These are phyloP conservation scores for Trichonephila inaurata DNA, from an alignment of 1,140 invertebrate species.

Conservation along the genomic window DNA sequence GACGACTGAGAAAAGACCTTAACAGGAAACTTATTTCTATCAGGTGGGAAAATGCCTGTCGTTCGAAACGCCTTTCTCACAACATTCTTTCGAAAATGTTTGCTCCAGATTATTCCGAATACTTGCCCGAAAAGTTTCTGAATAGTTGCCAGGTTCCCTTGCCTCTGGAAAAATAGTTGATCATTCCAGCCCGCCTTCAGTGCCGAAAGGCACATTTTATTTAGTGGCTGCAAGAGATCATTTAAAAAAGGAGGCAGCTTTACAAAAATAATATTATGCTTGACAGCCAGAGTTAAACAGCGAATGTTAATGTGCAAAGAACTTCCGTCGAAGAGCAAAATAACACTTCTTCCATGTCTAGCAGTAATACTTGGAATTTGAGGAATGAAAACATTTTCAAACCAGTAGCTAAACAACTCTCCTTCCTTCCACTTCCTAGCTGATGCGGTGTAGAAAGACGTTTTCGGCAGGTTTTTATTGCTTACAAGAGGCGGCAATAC, in stretches of 20 bases:
- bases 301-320: neutral
- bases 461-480: neutral
- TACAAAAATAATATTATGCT: conserved; percentile 6
- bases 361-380: neutral
- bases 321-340: conserved; percentile 8
- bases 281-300: neutral
- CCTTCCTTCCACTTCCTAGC: neutral
- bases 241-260: neutral
- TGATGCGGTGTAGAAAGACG: neutral
- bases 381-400: conserved; percentile 30
- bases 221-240: neutral
- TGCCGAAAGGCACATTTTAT: neutral
- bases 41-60: neutral
- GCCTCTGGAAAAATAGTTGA: neutral
- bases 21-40: neutral
- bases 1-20: neutral
- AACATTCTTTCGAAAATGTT: neutral
- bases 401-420: conserved; percentile 1
- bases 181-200: neutral
- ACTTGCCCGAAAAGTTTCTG: neutral
- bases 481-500: neutral
- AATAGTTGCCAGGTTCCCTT: neutral
- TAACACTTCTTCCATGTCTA: neutral
- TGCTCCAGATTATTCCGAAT: neutral
- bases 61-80: neutral